Evolutionary conservation across 2,888 invertebrate genomes (phyloP), one percentile per base, ranked within the genome.

Genomic region (Fissipunctia ypsillon): DNA sequence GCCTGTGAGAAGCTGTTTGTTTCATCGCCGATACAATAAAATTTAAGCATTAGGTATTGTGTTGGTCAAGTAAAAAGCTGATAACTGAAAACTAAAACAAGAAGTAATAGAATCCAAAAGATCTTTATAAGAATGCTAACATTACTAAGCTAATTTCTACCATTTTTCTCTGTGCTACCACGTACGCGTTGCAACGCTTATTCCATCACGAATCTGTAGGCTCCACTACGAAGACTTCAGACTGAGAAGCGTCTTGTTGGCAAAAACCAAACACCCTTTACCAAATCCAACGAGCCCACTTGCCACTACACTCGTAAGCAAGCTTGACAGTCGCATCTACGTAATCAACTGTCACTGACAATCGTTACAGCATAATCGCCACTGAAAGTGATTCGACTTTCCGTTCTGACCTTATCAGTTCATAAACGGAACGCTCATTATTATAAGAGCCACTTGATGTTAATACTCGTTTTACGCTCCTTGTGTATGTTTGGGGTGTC

Each of bases 331-430:
- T 28, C 35, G 76, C n/a, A 59, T 67, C n/a, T 59, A 45, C 50
- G 28, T 59, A 50, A n/a, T 50, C 22, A 48, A 48, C 35, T 19
- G 16, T 5, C 43, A 31, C 22, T 57, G 31, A 50, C 59, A 43
- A 28, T 35, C 76, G 35, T 59, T 35, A 66, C 25, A n/a, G 35
- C 67, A 67, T 43, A 35, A 59, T 76, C 68, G 59, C 19, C 50
- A 5, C 43, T n/a, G 67, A 66, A 75, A 35, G 0, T 76, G 76
- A 68, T 45, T 59, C 35, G 12, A 59, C 14, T 76, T 52, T 67
- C 19, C 4, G n/a, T 52, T 67, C 19, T 3, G n/a, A 45, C 59
- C 43, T 38, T 76, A 67, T 35, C 43, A 52, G 35, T 35, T 60
- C 43, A 59, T 57, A 67, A 59, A 76, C 19, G 28, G 22, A 59